Percentiles rank a stretch among this genome's conserved stretches.
phyloP scores from a whole-genome alignment of 37 sponge, comb jelly and placozoan genomes.

The Diacarnus erythraeanus region DNA sequence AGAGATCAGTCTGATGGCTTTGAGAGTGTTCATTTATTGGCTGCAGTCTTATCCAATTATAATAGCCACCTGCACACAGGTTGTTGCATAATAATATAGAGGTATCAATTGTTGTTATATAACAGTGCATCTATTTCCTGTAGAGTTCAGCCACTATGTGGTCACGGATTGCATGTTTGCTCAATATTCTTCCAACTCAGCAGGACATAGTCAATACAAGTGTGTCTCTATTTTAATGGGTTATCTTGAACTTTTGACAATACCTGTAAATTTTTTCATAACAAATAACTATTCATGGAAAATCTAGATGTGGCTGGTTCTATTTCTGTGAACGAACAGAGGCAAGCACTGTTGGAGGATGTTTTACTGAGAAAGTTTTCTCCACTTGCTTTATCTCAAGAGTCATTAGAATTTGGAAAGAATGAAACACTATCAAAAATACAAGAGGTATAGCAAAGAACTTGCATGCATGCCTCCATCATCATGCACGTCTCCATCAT shows the following conservation, averaged over 20 bases:
- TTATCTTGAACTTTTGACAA: neutral
- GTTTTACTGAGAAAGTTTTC: slow-evolving; percentile 63
- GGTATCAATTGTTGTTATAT: no score
- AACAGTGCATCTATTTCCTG: neutral
- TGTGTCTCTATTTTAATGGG: neutral
- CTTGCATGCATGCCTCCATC: neutral
- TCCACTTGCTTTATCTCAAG: slow-evolving; percentile 57
- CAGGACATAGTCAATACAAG: slow-evolving; percentile 7
- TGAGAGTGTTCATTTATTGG: slow-evolving; percentile 76
- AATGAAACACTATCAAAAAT: neutral
- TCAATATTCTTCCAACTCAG: slow-evolving; percentile 80
- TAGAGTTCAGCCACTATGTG: slow-evolving; percentile 70
- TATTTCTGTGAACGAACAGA: neutral
- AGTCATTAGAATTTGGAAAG: neutral
- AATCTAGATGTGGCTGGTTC: neutral
- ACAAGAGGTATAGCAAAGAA: neutral
- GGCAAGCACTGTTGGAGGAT: slow-evolving; percentile 59
- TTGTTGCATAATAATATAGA: slow-evolving; percentile 3
- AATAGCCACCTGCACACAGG: slow-evolving; percentile 79
- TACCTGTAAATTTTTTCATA: neutral
- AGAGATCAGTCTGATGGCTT: slow-evolving; percentile 43
- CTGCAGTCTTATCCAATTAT: slow-evolving; percentile 70
- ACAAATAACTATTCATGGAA: neutral
- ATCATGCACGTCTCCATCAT: neutral
- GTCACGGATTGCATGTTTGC: slow-evolving; percentile 81